Conservation (phyloP, 2,113 vertebrate genomes). For the Ptilorrhoa leucosticta region DNA sequence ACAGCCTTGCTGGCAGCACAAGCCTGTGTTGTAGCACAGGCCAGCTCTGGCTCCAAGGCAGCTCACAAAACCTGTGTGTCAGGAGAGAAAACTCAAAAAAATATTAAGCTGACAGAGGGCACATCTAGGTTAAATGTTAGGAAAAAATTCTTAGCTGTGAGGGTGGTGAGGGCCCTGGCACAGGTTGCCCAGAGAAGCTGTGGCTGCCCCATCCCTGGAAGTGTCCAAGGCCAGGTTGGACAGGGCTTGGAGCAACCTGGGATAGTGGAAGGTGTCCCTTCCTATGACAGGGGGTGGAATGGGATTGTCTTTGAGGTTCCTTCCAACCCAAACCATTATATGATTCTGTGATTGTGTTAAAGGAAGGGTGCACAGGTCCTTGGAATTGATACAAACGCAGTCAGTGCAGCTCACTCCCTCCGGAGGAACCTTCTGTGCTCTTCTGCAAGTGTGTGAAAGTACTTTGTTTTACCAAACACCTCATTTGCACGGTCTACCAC, state of each 20-base stretch:
- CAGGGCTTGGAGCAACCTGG: accelerated
- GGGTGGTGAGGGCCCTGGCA: neutral
- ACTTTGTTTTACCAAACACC: neutral
- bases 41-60: neutral
- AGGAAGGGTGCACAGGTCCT: neutral
- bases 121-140: neutral
- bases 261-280: neutral
- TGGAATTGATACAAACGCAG: neutral
- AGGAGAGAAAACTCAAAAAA: accelerated
- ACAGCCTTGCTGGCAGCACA: neutral
- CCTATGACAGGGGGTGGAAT: neutral
- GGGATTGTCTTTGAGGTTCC: neutral
- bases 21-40: neutral
- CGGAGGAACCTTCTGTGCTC: neutral
- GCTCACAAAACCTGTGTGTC: neutral
- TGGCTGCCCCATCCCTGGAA: neutral
- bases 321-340: neutral
- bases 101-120: neutral
- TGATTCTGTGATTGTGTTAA: neutral
- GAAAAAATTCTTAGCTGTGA: neutral
- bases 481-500: neutral
- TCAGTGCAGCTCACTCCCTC: neutral
- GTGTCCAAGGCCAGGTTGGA: neutral
- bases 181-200: neutral
- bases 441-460: neutral